phyloP scores from a whole-genome alignment of 1,140 invertebrate species.

The Acarapis woodi region DNA sequence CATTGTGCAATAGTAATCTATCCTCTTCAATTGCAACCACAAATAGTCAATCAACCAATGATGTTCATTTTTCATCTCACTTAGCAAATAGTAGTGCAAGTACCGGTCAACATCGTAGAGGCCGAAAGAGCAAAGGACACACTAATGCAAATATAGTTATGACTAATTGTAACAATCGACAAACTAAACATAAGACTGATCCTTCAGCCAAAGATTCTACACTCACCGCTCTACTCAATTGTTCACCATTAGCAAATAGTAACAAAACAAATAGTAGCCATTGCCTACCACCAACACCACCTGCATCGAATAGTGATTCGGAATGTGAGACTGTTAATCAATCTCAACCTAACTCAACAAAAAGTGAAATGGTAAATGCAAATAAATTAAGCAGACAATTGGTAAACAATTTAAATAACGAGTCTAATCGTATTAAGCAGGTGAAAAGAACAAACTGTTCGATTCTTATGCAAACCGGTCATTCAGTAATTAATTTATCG shows the following conservation, averaged over 20 bases:
- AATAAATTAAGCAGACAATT: no score
- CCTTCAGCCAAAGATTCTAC: background rate
- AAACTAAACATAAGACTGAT: background rate
- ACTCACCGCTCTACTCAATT: background rate
- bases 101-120: background rate
- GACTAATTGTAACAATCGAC: background rate
- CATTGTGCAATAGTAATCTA: background rate
- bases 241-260: background rate
- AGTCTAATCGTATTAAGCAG: no score
- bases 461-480: no score
- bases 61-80: no score
- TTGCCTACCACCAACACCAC: slow-evolving; percentile 2
- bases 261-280: background rate
- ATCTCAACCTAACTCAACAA: no score
- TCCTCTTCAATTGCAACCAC: background rate
- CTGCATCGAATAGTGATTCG: slow-evolving; percentile 1
- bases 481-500: background rate
- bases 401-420: no score
- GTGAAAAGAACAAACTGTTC: no score
- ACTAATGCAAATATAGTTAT: background rate
- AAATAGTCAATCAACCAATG: no score
- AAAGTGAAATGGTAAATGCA: no score
- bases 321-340: slow-evolving; percentile 6
- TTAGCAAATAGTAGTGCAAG: background rate
- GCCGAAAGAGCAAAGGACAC: background rate